Conservation (phyloP, 1,140 invertebrate species). For the Batillaria attramentaria region DNA sequence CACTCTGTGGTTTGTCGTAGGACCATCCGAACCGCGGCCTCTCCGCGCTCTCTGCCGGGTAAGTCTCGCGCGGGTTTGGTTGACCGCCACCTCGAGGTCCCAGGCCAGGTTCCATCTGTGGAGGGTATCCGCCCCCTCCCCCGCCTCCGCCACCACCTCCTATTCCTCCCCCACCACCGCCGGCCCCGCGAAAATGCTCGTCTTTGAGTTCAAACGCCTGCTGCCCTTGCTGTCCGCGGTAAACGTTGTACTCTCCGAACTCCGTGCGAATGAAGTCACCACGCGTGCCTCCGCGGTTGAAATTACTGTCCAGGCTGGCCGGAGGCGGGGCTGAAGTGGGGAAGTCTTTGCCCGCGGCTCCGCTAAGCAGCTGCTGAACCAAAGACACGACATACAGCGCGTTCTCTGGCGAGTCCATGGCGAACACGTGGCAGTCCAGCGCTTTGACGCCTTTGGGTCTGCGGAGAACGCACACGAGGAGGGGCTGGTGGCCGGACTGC, state of each 20-base stretch:
- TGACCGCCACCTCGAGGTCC: neutral
- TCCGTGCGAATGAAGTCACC: conserved; percentile 53
- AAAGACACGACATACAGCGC: conserved; percentile 48
- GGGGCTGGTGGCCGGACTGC: conserved; percentile 50
- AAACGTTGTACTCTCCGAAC: conserved; percentile 52
- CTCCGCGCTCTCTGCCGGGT: conserved; percentile 24
- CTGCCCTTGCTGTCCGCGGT: conserved; percentile 32
- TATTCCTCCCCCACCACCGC: neutral
- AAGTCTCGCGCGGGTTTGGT: conserved; percentile 14
- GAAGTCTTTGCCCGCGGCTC: neutral
- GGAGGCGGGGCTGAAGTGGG: neutral
- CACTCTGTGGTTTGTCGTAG: conserved; percentile 25
- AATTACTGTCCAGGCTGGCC: conserved; percentile 25
- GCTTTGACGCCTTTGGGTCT: conserved; percentile 55
- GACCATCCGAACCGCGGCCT: conserved; percentile 20
- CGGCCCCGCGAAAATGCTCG: conserved; percentile 40
- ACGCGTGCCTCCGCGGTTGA: conserved; percentile 42
- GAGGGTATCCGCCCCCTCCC: conserved; percentile 26
- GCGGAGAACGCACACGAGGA: conserved; percentile 57
- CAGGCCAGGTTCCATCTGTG: neutral
- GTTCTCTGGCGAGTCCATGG: conserved; percentile 48
- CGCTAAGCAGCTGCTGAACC: conserved; percentile 26
- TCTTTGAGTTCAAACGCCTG: conserved; percentile 40
- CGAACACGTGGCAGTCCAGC: conserved; percentile 60
- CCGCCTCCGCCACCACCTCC: conserved; percentile 31